Conservation (phyloP, 2,797 vertebrate genomes). For the Paedocypris micromegethes region DNA sequence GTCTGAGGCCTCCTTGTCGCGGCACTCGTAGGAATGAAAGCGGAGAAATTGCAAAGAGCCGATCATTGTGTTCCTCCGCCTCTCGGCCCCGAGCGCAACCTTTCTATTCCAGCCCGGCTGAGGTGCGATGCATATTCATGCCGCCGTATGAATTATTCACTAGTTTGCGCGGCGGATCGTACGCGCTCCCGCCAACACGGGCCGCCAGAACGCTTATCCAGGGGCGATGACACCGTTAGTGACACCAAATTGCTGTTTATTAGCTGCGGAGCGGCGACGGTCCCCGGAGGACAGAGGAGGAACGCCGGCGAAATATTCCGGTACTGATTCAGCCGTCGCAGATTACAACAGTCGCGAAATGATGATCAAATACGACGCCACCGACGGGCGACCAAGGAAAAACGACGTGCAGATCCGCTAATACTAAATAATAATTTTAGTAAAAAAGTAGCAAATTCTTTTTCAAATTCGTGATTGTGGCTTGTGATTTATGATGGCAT, state of each 20-base stretch:
- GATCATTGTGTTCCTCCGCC: background rate
- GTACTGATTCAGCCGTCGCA: too few species aligned
- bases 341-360: too few species aligned
- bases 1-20: slow-evolving; percentile 4
- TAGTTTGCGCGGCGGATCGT: background rate
- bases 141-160: slow-evolving; percentile 22
- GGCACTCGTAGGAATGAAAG: slow-evolving; percentile 2
- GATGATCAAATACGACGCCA: too few species aligned
- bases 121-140: slow-evolving; percentile 23
- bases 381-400: too few species aligned
- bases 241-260: slow-evolving; percentile 3
- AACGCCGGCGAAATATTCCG: too few species aligned
- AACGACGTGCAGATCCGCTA: too few species aligned
- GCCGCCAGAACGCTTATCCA: background rate
- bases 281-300: background rate
- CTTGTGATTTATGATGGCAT: too few species aligned
- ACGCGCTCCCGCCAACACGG: slow-evolving; percentile 13
- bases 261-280: slow-evolving; percentile 14
- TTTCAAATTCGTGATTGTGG: too few species aligned
- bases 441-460: too few species aligned
- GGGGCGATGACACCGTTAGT: background rate
- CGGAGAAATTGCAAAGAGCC: slow-evolving; percentile 1
- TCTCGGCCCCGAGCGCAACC: slow-evolving; percentile 8
- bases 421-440: too few species aligned
- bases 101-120: background rate